Evolutionary conservation across 1,140 invertebrate species (phyloP).

Genomic region (Thaumetopoea pityocampa): DNA sequence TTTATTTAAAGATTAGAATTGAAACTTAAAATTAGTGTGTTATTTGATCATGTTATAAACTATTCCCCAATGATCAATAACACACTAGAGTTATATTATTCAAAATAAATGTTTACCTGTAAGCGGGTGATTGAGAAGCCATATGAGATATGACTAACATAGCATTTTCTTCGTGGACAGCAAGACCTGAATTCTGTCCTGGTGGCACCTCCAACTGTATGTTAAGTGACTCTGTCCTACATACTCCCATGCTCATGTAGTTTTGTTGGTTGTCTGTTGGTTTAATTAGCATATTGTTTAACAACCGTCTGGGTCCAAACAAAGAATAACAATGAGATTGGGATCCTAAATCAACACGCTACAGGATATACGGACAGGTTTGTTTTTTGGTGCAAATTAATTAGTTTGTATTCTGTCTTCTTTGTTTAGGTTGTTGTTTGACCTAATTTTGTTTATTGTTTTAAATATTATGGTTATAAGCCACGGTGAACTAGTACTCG

Average conservation of each 20-base stretch:
- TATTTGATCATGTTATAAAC: too few relatives aligned
- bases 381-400: constrained; percentile 20
- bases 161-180: constrained; percentile 62
- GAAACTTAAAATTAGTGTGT: too few relatives aligned
- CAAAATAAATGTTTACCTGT: constrained; percentile 77
- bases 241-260: constrained; percentile 75
- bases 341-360: constrained; percentile 41
- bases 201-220: constrained; percentile 78
- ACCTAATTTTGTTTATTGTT: constrained; percentile 16
- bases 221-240: constrained; percentile 81
- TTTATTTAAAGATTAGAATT: too few relatives aligned
- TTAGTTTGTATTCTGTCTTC: constrained; percentile 13
- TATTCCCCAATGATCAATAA: too few relatives aligned
- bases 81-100: too few relatives aligned
- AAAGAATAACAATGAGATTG: constrained; percentile 10
- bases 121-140: constrained; percentile 82
- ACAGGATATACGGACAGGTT: constrained; percentile 1
- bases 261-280: constrained; percentile 57
- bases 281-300: constrained; percentile 19
- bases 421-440: constrained; percentile 12
- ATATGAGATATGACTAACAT: constrained; percentile 79
- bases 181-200: constrained; percentile 68
- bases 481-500: too few relatives aligned
- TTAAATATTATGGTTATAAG: too few relatives aligned
- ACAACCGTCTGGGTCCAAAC: constrained; percentile 1